Conservation (phyloP, 37 sponge, comb jelly and placozoan genomes). For the Axinella damicornis region DNA sequence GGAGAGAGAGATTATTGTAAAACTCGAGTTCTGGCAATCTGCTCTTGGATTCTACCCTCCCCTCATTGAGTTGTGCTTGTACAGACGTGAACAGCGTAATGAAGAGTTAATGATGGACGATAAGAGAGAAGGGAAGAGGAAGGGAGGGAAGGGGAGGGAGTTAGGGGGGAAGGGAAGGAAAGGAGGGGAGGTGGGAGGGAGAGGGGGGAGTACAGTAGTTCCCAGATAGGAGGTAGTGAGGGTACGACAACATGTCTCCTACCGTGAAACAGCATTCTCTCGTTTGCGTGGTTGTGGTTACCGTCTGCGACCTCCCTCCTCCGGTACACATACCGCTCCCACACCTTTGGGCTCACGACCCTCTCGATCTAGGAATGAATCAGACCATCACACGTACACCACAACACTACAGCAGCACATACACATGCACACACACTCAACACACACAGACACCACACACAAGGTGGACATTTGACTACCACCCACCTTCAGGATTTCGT, state of each 20-base stretch:
- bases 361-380: slow-evolving; percentile 75
- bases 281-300: slow-evolving; percentile 81
- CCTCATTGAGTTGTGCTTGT: too few relatives aligned
- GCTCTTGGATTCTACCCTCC: too few relatives aligned
- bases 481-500: slow-evolving; percentile 82
- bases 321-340: slow-evolving; percentile 86
- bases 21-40: too few relatives aligned
- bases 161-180: too few relatives aligned
- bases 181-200: neutral
- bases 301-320: slow-evolving; percentile 86
- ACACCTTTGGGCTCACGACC: slow-evolving; percentile 82
- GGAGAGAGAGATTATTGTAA: neutral
- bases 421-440: neutral
- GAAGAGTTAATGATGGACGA: too few relatives aligned
- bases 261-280: slow-evolving; percentile 95
- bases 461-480: neutral
- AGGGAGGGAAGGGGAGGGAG: too few relatives aligned
- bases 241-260: neutral
- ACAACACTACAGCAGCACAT: too few relatives aligned
- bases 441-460: too few relatives aligned
- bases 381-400: neutral
- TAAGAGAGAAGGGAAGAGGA: too few relatives aligned
- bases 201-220: too few relatives aligned
- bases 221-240: slow-evolving; percentile 6
- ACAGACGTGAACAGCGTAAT: too few relatives aligned